A percentile compares a stretch with the other conserved stretches of the same genome.
Evolutionary conservation across 37 sponge, comb jelly and placozoan genomes (phyloP).

Genomic region (Crambe crambe): DNA sequence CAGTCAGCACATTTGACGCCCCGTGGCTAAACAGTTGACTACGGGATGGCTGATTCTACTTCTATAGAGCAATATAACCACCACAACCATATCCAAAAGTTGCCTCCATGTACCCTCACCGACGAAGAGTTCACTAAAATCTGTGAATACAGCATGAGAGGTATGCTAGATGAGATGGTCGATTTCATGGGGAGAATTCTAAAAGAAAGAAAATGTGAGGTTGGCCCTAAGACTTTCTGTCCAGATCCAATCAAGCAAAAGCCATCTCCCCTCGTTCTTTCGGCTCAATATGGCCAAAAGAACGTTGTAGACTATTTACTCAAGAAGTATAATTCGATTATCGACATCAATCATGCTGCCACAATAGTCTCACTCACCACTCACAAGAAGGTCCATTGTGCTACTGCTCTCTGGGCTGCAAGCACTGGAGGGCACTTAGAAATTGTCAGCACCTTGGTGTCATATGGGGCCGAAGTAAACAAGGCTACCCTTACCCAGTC

Average conservation of each 20-base stretch:
- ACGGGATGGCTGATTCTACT: too few species aligned
- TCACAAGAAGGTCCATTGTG: slow-evolving; percentile 81
- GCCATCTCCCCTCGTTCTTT: slow-evolving; percentile 67
- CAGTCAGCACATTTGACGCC: too few species aligned
- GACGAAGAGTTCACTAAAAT: slow-evolving; percentile 33
- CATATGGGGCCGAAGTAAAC: slow-evolving; percentile 77
- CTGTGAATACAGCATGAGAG: slow-evolving; percentile 21
- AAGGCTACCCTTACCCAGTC: slow-evolving; percentile 80
- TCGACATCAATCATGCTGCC: slow-evolving; percentile 66
- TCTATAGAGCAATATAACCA: too few species aligned
- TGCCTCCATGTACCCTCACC: background rate
- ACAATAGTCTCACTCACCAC: slow-evolving; percentile 77
- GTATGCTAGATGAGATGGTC: slow-evolving; percentile 5
- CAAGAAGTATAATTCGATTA: background rate
- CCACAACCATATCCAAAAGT: background rate
- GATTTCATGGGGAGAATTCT: background rate
- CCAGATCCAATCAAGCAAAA: slow-evolving; percentile 40
- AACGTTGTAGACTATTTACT: slow-evolving; percentile 59
- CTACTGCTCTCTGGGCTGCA: slow-evolving; percentile 92
- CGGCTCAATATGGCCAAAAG: slow-evolving; percentile 66
- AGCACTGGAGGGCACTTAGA: slow-evolving; percentile 78
- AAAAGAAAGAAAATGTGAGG: slow-evolving; percentile 1
- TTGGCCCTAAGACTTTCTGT: slow-evolving; percentile 61
- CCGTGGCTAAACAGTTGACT: too few species aligned
- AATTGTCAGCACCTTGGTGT: slow-evolving; percentile 68